Base-by-base conservation (phyloP, 2,797 vertebrate species). In the Echeneis naucrates region DNA sequence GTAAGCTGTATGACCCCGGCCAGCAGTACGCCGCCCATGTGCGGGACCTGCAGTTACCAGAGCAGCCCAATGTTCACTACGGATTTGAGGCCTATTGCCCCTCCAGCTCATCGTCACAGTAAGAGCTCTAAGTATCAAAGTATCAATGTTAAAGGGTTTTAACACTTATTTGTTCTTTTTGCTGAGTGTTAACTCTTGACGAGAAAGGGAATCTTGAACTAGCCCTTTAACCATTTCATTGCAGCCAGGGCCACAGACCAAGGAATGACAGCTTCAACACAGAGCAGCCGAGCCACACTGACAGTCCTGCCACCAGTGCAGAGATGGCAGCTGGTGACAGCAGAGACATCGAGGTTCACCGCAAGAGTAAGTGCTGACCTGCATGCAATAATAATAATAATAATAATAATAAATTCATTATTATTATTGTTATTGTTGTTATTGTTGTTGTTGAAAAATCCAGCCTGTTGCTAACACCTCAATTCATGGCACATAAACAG, bases 1-100 rank as follows among this genome's bases (percentile, higher is more conserved):
- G 97, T 81, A 99, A 99, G 80, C 94, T 98, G 27, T 99, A 99
- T 0, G 98, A 99, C 88, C 97, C 96, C 0, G 98, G 98, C 13
- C 97, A 97, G 83, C 98, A 99, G 82, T 99, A 99, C 0, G 96
- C 95, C 0, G 96, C 96, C 0, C 94, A 98, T 1, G 96, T 99
- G 27, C 89, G 90, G 74, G 96, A 96, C 89, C 93, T 98, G 84
- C 96, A 96, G 94, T 94, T 97, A 1, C 95, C 88, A 0, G 95
- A 94, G 5, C 96, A 99, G 68, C 95, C 96, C 0, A 92, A 88
- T 0, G 88, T 87, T 8, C 92, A 93, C 44, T 99, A 98, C 6
- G 80, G 93, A 45, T 99, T 99, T 0, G 97, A 99, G 78, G 87
- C 95, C 17, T 98, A 98, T 38, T 93, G 92, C 0, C 82, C 93